A percentile compares a stretch with the other conserved stretches of the same genome.
phyloP scores from a whole-genome alignment of 2,888 invertebrate species.

The Pterobdella sp. region DNA sequence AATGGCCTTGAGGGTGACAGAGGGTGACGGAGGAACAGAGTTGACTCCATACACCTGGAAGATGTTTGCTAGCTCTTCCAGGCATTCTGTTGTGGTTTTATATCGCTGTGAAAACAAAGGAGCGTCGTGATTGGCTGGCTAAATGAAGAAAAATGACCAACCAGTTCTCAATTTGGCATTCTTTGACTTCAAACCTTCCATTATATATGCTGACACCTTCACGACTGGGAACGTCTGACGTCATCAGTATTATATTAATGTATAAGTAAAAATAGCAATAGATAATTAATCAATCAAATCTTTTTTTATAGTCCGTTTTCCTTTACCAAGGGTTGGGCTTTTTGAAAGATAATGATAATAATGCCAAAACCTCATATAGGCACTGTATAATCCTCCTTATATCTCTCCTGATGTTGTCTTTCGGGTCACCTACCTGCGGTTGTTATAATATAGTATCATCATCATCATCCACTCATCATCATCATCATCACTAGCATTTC shows the following conservation, averaged over 20 bases:
- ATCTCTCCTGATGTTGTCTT: conserved; percentile 83
- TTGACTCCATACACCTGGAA: conserved; percentile 76
- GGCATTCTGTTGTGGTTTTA: conserved; percentile 67
- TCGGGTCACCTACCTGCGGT: conserved; percentile 73
- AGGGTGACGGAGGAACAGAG: conserved; percentile 73
- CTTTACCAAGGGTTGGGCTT: too few relatives aligned
- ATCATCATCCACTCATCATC: background rate
- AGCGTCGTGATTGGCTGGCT: background rate
- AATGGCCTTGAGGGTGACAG: conserved; percentile 73
- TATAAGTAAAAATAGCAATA: too few relatives aligned
- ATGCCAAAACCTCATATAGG: conserved; percentile 76
- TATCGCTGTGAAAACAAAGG: background rate
- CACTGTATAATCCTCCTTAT: conserved; percentile 76
- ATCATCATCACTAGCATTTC: background rate
- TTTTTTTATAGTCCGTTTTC: too few relatives aligned
- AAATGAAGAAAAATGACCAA: conserved; percentile 11
- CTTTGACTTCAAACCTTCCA: conserved; percentile 92
- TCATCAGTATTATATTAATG: background rate
- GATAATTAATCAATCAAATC: too few relatives aligned
- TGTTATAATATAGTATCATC: background rate
- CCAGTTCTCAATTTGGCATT: conserved; percentile 87
- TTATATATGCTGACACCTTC: conserved; percentile 77
- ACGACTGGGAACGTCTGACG: conserved; percentile 53
- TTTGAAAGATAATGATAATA: too few relatives aligned
- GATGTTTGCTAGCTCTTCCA: conserved; percentile 79